Percentiles rank a stretch among this genome's conserved stretches.
These are phyloP conservation scores for Acrossocheilus fasciatus DNA, from an alignment of 2,797 vertebrate genomes.

Conservation along the genomic window DNA sequence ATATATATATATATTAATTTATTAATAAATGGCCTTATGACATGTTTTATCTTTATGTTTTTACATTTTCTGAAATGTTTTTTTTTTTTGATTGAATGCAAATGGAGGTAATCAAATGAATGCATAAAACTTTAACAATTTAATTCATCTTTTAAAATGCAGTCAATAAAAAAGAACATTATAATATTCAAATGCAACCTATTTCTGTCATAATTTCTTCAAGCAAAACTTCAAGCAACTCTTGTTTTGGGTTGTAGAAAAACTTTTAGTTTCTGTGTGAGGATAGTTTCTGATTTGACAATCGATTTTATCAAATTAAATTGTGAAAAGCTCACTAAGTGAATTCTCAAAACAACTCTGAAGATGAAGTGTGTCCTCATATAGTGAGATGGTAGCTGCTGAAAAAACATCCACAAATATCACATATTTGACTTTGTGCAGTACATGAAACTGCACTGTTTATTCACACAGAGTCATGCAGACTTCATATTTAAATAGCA, in stretches of 20 bases:
- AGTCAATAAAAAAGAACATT: neutral
- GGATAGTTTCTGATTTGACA: too few relatives aligned
- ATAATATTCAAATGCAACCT: neutral
- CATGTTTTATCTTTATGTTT: neutral
- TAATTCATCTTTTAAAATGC: neutral
- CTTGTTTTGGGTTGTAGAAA: neutral
- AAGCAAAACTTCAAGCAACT: neutral
- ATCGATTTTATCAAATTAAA: too few relatives aligned
- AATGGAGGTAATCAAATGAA: too few relatives aligned
- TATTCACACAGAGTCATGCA: neutral
- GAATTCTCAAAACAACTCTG: too few relatives aligned
- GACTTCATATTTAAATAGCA: neutral
- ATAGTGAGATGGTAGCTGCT: too few relatives aligned
- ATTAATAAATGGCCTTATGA: neutral
- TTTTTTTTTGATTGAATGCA: neutral
- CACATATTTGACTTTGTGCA: too few relatives aligned
- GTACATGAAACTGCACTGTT: too few relatives aligned
- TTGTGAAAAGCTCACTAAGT: too few relatives aligned
- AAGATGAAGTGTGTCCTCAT: too few relatives aligned
- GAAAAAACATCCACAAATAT: too few relatives aligned
- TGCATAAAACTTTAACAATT: too few relatives aligned
- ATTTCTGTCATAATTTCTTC: neutral
- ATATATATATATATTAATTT: too few relatives aligned
- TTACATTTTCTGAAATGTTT: neutral
- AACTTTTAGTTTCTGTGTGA: neutral